Evolutionary conservation across 1,140 invertebrate genomes (phyloP).

Genomic region (Sesamia nonagrioides): DNA sequence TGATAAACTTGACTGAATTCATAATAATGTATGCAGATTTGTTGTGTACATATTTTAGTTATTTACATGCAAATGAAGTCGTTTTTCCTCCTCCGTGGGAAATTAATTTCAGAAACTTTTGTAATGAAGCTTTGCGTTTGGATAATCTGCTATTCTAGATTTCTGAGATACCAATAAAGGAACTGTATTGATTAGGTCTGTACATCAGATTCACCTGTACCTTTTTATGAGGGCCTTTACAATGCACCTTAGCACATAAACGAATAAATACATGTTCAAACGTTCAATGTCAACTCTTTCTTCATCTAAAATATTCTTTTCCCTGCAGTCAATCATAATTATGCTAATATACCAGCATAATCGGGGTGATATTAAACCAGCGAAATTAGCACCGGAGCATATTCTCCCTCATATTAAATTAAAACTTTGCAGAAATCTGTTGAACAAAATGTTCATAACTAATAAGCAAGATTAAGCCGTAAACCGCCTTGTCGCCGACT

Average conservation of each 20-base stretch:
- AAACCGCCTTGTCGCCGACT: background rate
- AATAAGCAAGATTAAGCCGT: background rate
- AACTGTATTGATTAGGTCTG: too few relatives aligned
- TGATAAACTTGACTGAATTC: background rate
- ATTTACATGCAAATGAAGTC: background rate
- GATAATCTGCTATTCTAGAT: too few relatives aligned
- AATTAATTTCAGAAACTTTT: background rate
- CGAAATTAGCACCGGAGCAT: background rate
- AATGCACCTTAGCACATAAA: too few relatives aligned
- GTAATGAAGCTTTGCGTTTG: background rate
- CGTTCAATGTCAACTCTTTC: too few relatives aligned
- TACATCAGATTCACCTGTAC: too few relatives aligned
- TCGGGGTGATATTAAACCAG: background rate
- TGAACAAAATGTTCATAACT: constrained; percentile 11
- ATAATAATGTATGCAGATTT: constrained; percentile 23
- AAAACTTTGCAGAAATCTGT: background rate
- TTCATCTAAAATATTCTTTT: too few relatives aligned
- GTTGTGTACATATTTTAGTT: background rate
- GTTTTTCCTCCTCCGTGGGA: too few relatives aligned
- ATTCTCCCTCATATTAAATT: background rate
- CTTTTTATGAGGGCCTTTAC: too few relatives aligned
- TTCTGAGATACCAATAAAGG: too few relatives aligned
- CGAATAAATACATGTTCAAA: too few relatives aligned
- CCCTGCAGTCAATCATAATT: background rate
- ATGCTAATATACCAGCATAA: background rate